phyloP scores from a whole-genome alignment of 1,140 invertebrate genomes.

The Drosophila jambulina region DNA sequence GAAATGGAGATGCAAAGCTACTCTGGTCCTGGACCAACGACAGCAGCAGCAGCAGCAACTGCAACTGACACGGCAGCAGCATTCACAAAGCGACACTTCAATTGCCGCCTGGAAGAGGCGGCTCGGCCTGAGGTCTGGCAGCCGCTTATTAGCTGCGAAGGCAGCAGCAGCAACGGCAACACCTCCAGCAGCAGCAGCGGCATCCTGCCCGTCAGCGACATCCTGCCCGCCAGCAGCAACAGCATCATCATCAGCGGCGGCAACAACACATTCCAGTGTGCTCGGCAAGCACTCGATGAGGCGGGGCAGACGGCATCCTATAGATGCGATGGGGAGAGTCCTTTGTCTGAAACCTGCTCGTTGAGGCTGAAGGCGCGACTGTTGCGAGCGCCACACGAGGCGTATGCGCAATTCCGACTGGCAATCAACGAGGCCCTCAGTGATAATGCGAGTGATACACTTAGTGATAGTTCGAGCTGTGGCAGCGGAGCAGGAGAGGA shows the following conservation, averaged over 20 bases:
- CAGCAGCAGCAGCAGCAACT: conserved; percentile 39
- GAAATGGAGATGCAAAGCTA: conserved; percentile 84
- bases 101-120: conserved; percentile 62
- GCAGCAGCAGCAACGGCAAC: conserved; percentile 16
- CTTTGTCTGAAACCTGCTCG: conserved; percentile 47
- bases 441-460: conserved; percentile 78
- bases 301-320: conserved; percentile 54
- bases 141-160: conserved; percentile 69
- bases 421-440: conserved; percentile 65
- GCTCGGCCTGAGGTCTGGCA: conserved; percentile 48
- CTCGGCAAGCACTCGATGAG: conserved; percentile 58
- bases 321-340: conserved; percentile 38
- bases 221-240: conserved; percentile 17
- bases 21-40: conserved; percentile 80
- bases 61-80: conserved; percentile 25
- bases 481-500: conserved; percentile 1
- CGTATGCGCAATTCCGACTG: conserved; percentile 77
- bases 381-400: conserved; percentile 55
- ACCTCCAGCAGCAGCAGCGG: conserved; percentile 23
- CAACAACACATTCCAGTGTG: conserved; percentile 75
- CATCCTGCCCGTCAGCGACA: conserved; percentile 34
- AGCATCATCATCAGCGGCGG: conserved; percentile 35
- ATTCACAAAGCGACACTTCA: conserved; percentile 50
- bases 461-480: conserved; percentile 62
- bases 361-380: conserved; percentile 64